These are phyloP conservation scores for Trachythela sp. DNA, from an alignment of 64 coral and sea anemone genomes.

Conservation along the genomic window DNA sequence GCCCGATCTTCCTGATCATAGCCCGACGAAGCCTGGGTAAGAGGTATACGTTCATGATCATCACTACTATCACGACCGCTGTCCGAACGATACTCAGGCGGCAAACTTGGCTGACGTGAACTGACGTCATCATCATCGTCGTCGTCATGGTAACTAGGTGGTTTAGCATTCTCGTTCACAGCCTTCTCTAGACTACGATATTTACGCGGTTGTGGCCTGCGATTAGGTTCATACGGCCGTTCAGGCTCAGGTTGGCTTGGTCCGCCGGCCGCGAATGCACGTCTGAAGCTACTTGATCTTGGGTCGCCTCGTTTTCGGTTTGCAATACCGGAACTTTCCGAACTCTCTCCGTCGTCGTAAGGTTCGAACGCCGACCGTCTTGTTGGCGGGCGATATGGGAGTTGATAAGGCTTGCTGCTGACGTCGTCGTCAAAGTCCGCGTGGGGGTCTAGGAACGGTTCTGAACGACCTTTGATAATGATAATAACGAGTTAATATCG, in stretches of 20 bases:
- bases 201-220: neutral
- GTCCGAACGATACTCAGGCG: conserved; percentile 20
- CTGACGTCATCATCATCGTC: neutral
- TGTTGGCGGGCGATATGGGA: conserved; percentile 1
- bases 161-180: conserved; percentile 8
- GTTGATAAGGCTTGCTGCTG: neutral
- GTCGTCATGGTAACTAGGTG: conserved; percentile 20
- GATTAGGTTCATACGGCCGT: neutral
- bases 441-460: neutral
- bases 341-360: neutral
- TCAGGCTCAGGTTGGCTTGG: neutral
- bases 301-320: neutral
- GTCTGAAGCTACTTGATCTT: neutral
- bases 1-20: neutral
- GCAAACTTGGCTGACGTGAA: neutral
- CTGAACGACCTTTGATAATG: neutral
- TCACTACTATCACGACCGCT: conserved; percentile 15
- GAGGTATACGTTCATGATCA: neutral
- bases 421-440: neutral
- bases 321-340: neutral
- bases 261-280: neutral
- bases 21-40: neutral
- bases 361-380: conserved; percentile 2
- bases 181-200: conserved; percentile 12
- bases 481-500: no score